Base-by-base conservation (phyloP, 2,113 vertebrate genomes). In the Dasypus novemcinctus region DNA sequence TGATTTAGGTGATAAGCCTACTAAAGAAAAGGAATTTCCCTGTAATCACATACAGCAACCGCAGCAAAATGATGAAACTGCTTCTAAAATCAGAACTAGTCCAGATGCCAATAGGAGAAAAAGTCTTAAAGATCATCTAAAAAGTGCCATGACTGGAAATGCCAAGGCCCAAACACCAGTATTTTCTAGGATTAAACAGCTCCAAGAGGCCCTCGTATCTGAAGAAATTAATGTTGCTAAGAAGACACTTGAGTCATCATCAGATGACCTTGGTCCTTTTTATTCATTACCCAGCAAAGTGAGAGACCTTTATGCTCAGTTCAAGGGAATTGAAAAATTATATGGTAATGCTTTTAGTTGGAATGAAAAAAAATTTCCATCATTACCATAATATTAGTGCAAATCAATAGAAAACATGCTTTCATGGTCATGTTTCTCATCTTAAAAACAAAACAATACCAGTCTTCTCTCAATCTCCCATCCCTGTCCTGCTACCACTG, bases 221-320 rank as follows among this genome's bases (percentile, higher is more conserved):
- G 98, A 99, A 98, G 99, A 99, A 98, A 99, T 99, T 46, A 98
- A 96, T 85, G 97, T 98, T 71, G 99, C 99, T 66, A 96, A 98
- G 95, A 98, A 98, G 98, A 95, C 99, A 33, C 98, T 99, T 59
- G 98, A 98, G 78, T 97, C 97, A 0, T 98, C 98, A 1, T 97
- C 98, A 29, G 93, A 98, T 23, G 99, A 99, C 91, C 98, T 99
- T 41, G 99, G 99, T 17, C 99, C 99, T 3, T 99, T 99, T 97
- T 99, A 99, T 95, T 99, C 99, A 9, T 99, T 99, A 29, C 99
- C 99, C 49, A 98, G 98, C 96, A 99, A 98, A 98, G 99, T 99
- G n/a, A 99, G 99, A 97, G 99, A 99, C 31, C 98, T 99, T 18
- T 98, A 99, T 94, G 87, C 83, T 81, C 98, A 98, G 29, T 97